These are phyloP conservation scores for Cotesia congregata DNA, from an alignment of 2,888 invertebrate species.

Conservation along the genomic window DNA sequence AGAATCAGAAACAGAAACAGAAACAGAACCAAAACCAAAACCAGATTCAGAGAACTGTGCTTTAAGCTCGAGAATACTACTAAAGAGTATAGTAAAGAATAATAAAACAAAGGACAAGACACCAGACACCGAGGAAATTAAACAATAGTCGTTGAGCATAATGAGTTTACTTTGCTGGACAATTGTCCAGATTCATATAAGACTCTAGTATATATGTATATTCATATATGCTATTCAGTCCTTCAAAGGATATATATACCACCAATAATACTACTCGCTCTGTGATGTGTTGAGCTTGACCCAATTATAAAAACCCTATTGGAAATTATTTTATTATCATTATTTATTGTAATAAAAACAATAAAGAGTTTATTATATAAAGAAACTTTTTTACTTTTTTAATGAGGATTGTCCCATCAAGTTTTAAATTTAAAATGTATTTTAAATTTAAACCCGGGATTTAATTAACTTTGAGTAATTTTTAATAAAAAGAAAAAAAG, in stretches of 20 bases:
- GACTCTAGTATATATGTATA: too few species aligned
- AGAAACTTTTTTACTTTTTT: too few species aligned
- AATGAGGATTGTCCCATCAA: too few species aligned
- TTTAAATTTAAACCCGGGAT: not conserved
- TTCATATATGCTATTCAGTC: too few species aligned
- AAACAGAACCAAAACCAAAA: not conserved
- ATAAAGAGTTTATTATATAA: too few species aligned
- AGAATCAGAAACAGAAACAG: not conserved
- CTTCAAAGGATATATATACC: too few species aligned
- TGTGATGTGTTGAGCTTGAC: too few species aligned
- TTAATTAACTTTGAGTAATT: not conserved
- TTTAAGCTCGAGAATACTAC: not conserved
- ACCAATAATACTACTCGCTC: too few species aligned
- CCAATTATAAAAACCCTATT: too few species aligned
- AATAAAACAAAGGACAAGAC: slow-evolving; percentile 8
- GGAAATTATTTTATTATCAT: too few species aligned
- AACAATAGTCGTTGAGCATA: slow-evolving; percentile 27
- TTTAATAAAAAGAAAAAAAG: not conserved
- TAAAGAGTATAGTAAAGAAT: not conserved
- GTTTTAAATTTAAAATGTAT: too few species aligned
- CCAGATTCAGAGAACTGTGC: not conserved
- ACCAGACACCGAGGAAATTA: slow-evolving; percentile 32
- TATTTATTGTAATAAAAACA: too few species aligned
- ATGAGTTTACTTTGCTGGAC: slow-evolving; percentile 31
- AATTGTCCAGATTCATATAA: not conserved